These are phyloP conservation scores for Urocolius indicus DNA, from an alignment of 2,113 vertebrate genomes.

Conservation along the genomic window DNA sequence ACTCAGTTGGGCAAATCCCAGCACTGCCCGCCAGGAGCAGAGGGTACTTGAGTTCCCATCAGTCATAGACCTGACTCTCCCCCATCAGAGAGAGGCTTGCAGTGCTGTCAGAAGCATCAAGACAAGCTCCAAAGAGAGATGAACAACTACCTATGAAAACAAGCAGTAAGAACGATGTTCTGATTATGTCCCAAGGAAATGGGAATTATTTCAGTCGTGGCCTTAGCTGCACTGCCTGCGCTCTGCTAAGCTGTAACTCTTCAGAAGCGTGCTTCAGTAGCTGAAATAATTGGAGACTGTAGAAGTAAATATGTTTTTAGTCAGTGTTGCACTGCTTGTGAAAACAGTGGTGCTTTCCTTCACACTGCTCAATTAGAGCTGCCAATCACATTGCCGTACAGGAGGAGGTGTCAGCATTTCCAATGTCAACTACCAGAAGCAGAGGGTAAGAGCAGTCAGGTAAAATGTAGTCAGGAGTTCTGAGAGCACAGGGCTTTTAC, in stretches of 20 bases:
- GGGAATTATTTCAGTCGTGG: neutral
- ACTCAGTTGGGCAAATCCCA: neutral
- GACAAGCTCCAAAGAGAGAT: neutral
- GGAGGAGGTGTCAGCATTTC: neutral
- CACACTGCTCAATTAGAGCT: neutral
- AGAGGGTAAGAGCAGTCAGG: neutral
- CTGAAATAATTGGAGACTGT: neutral
- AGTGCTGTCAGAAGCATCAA: accelerated
- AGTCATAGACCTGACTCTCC: accelerated
- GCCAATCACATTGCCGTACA: neutral
- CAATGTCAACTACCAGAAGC: neutral
- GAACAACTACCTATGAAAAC: neutral
- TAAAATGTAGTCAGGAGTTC: neutral
- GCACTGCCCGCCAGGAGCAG: neutral
- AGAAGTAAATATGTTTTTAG: neutral
- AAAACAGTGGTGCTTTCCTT: neutral
- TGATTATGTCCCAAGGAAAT: neutral
- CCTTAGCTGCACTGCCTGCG: neutral
- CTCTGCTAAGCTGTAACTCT: neutral
- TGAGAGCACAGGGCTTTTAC: neutral
- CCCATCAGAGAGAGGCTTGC: accelerated
- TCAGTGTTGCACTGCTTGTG: neutral
- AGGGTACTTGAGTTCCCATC: neutral
- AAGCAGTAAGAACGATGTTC: neutral
- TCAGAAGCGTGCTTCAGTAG: neutral